Conservation (phyloP, 2,797 vertebrate genomes). For the Ctenopoma multispine region DNA sequence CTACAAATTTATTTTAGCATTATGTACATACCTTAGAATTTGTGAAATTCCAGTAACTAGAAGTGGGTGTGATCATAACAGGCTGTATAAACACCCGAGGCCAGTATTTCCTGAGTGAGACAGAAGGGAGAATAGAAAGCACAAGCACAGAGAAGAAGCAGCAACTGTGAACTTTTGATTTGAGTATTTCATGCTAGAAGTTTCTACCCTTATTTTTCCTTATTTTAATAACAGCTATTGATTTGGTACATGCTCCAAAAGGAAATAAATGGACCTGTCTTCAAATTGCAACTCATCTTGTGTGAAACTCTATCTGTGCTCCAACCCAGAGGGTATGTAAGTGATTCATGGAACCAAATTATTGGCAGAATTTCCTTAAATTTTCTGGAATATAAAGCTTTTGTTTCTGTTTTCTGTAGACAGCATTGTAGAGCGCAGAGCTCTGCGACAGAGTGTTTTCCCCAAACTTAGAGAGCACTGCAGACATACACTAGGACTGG, state of each 20-base stretch:
- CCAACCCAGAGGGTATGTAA: constrained; percentile 82
- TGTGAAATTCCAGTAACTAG: neutral
- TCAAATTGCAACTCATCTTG: constrained; percentile 56
- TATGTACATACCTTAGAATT: neutral
- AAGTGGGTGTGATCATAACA: constrained; percentile 66
- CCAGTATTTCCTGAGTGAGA: constrained; percentile 69
- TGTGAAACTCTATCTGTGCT: constrained; percentile 85
- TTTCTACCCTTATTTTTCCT: neutral
- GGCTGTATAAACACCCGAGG: constrained; percentile 41
- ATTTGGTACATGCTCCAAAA: neutral
- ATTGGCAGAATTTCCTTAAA: neutral
- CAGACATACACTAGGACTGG: constrained; percentile 76
- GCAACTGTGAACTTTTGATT: neutral
- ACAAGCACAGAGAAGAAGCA: constrained; percentile 21
- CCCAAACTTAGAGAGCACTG: constrained; percentile 82
- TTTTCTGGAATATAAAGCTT: neutral
- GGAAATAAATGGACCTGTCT: constrained; percentile 37
- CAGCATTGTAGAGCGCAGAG: constrained; percentile 78
- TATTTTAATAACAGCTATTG: neutral
- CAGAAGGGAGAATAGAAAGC: constrained; percentile 15
- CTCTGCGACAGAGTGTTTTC: constrained; percentile 80
- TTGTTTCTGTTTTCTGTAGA: constrained; percentile 66
- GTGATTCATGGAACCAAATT: neutral
- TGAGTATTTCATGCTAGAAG: constrained; percentile 1
- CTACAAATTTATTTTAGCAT: neutral